phyloP scores from a whole-genome alignment of 1,140 invertebrate species.

The Zelostemma sp. region DNA sequence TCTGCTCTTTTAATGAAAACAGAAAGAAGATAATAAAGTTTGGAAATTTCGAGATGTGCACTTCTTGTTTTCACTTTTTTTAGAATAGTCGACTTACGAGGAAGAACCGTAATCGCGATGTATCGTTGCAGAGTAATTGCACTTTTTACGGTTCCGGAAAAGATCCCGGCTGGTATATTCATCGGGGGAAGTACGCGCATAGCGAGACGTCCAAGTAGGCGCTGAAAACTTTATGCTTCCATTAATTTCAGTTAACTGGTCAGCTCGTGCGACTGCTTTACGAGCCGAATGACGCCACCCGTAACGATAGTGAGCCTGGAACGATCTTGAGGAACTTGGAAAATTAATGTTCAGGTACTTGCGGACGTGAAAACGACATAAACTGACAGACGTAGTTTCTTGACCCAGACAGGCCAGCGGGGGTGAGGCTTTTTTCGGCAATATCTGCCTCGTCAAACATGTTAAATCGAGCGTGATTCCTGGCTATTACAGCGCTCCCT shows the following conservation, averaged over 20 bases:
- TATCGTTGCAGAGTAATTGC: too few species aligned
- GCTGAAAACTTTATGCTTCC: constrained; percentile 60
- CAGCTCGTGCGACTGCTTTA: constrained; percentile 52
- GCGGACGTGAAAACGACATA: background rate
- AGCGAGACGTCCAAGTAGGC: constrained; percentile 44
- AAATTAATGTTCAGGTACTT: constrained; percentile 25
- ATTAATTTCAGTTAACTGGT: constrained; percentile 61
- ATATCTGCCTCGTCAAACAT: background rate
- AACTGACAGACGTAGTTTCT: background rate
- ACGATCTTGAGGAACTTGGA: constrained; percentile 11
- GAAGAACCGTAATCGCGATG: too few species aligned
- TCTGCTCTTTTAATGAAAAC: too few species aligned
- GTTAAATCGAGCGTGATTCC: background rate
- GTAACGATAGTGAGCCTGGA: constrained; percentile 24
- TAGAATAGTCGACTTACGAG: too few species aligned
- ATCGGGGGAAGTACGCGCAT: constrained; percentile 9
- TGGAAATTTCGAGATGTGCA: too few species aligned
- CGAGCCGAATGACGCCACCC: constrained; percentile 48
- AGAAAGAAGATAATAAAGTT: too few species aligned
- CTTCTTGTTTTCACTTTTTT: too few species aligned
- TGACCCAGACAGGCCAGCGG: background rate
- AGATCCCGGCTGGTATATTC: constrained; percentile 1
- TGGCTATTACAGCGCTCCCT: background rate
- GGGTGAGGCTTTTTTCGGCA: background rate
- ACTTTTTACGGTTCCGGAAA: too few species aligned